phyloP scores from a whole-genome alignment of 2,113 vertebrate genomes.

The Prochilodus magdalenae region DNA sequence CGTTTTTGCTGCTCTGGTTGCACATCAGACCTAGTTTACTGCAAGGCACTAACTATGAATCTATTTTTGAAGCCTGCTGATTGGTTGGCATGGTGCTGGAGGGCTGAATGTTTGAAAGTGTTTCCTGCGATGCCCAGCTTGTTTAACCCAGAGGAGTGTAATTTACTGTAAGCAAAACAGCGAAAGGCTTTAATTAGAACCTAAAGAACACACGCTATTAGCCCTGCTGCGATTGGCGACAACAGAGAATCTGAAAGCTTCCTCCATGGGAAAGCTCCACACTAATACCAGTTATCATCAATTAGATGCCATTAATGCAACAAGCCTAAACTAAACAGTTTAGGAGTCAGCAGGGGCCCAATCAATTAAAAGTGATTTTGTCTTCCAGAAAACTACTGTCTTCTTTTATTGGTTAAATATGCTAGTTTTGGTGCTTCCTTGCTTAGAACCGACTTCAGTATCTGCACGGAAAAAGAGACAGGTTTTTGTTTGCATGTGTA shows the following conservation, averaged over 20 bases:
- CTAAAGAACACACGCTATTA: conserved; percentile 46
- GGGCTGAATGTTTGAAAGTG: conserved; percentile 9
- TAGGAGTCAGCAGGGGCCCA: conserved; percentile 21
- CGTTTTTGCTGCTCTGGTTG: background rate
- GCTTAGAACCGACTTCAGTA: background rate
- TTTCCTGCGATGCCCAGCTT: conserved; percentile 33
- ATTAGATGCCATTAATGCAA: conserved; percentile 47
- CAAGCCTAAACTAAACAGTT: conserved; percentile 29
- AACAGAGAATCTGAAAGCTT: conserved; percentile 27
- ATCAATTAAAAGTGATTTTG: background rate
- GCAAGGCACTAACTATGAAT: background rate
- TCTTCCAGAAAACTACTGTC: background rate
- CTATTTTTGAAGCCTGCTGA: conserved; percentile 5
- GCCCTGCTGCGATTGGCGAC: background rate
- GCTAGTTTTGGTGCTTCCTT: background rate
- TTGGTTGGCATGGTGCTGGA: conserved; percentile 15
- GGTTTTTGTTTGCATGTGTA: background rate
- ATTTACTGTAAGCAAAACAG: conserved; percentile 46
- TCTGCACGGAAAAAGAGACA: background rate
- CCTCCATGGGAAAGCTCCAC: conserved; percentile 9
- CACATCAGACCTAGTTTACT: background rate
- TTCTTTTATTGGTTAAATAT: conserved; percentile 4
- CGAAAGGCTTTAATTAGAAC: conserved; percentile 51
- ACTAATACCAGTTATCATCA: conserved; percentile 54
- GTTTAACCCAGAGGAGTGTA: conserved; percentile 34